phyloP scores from a whole-genome alignment of 2,113 vertebrate species.

The Psophia crepitans region DNA sequence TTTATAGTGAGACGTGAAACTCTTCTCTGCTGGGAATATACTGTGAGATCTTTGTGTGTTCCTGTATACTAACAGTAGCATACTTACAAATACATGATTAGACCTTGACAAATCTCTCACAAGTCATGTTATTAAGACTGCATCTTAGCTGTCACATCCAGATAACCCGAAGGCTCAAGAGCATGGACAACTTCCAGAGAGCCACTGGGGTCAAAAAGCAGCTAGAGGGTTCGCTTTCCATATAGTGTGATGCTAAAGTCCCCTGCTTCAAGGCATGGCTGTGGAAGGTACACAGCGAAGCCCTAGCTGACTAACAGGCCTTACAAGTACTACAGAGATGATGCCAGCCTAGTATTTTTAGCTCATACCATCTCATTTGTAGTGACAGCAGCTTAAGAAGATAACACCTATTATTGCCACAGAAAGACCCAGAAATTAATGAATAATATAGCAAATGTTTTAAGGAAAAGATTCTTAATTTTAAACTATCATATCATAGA shows the following conservation, averaged over 20 bases:
- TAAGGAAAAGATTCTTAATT: not conserved
- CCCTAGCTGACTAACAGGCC: not conserved
- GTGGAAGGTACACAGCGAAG: not conserved
- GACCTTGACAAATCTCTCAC: not conserved
- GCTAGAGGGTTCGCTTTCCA: not conserved
- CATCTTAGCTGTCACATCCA: not conserved
- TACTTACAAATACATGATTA: not conserved
- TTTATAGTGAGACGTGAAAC: not conserved
- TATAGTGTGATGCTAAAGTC: rapidly evolving
- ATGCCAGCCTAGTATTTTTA: not conserved
- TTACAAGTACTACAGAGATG: not conserved
- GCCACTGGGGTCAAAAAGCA: not conserved
- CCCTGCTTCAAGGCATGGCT: not conserved
- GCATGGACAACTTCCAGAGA: not conserved
- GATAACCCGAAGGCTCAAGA: not conserved
- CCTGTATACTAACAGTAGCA: not conserved
- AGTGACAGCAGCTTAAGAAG: not conserved
- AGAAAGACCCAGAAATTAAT: not conserved
- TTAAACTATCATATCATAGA: too few relatives aligned
- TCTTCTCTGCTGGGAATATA: not conserved
- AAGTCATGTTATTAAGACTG: not conserved
- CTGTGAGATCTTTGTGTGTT: not conserved
- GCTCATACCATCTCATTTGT: not conserved
- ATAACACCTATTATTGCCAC: not conserved
- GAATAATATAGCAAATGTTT: not conserved